Evolutionary conservation across 2,113 vertebrate species (phyloP).

Genomic region (Cyanoderma ruficeps): DNA sequence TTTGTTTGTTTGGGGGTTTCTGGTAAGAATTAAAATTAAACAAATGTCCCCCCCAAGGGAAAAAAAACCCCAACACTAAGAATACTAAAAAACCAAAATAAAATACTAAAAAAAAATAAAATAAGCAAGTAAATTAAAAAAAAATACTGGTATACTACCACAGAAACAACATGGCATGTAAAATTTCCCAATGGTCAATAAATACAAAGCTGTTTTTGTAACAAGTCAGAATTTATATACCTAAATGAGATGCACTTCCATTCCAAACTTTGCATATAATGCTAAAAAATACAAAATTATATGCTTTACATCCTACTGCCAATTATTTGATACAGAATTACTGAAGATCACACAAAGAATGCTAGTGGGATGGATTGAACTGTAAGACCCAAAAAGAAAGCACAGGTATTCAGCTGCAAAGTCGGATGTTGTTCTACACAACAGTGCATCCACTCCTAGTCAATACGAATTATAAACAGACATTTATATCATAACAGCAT

Average conservation of each 20-base stretch:
- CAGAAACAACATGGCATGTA: background rate
- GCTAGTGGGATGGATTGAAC: background rate
- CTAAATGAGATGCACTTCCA: background rate
- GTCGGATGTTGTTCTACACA: background rate
- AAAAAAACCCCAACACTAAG: background rate
- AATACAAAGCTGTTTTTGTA: background rate
- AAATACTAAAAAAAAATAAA: background rate
- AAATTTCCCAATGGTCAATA: background rate
- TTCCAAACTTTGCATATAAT: background rate
- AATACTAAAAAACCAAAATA: background rate
- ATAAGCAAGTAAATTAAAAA: background rate
- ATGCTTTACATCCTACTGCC: background rate
- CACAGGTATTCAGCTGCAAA: background rate
- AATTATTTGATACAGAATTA: background rate
- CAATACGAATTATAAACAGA: background rate
- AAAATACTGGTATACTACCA: background rate
- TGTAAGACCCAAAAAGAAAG: background rate
- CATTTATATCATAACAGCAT: background rate
- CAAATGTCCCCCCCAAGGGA: background rate
- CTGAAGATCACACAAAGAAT: background rate
- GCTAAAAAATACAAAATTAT: background rate
- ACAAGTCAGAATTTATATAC: background rate
- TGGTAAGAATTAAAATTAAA: background rate
- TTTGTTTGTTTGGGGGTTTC: rapidly evolving
- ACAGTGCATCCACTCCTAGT: background rate